These are phyloP conservation scores for Akabosia matsudoensis DNA, from an alignment of 1,140 invertebrate genomes.

Conservation along the genomic window DNA sequence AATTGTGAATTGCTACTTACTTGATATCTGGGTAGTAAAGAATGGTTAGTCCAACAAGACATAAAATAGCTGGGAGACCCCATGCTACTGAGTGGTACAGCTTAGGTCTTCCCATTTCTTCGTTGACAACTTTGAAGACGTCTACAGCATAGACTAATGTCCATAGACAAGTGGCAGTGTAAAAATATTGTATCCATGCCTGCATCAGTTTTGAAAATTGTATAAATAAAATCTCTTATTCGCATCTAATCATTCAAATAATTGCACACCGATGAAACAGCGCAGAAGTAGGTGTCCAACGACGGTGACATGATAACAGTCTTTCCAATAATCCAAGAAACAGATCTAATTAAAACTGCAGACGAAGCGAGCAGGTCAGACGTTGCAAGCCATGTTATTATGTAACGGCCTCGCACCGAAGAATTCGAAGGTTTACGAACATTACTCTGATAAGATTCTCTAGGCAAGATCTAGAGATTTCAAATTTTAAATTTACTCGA, in stretches of 20 bases:
- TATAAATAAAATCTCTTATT: background rate
- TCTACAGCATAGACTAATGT: slow-evolving; percentile 77
- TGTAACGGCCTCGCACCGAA: slow-evolving; percentile 62
- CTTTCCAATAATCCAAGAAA: slow-evolving; percentile 65
- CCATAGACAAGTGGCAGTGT: slow-evolving; percentile 78
- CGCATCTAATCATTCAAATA: background rate
- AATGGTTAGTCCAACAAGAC: slow-evolving; percentile 64
- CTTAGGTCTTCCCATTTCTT: slow-evolving; percentile 57
- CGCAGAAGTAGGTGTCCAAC: slow-evolving; percentile 66
- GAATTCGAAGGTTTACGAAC: slow-evolving; percentile 57
- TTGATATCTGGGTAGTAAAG: slow-evolving; percentile 72
- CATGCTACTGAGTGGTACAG: slow-evolving; percentile 68
- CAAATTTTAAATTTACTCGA: background rate
- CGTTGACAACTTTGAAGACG: slow-evolving; percentile 64
- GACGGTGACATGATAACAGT: slow-evolving; percentile 61
- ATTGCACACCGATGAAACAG: slow-evolving; percentile 66
- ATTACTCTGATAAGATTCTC: background rate
- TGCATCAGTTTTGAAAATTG: slow-evolving; percentile 48
- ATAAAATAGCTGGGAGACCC: slow-evolving; percentile 66
- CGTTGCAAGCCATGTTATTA: slow-evolving; percentile 72
- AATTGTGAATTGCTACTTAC: slow-evolving; percentile 56
- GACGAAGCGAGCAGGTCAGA: slow-evolving; percentile 72
- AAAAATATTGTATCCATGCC: slow-evolving; percentile 82
- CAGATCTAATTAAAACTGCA: slow-evolving; percentile 68
- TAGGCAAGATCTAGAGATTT: background rate